Percentiles rank a stretch among this genome's conserved stretches.
phyloP scores from a whole-genome alignment of 2,888 invertebrate genomes.

The Boloria euphrosyne region DNA sequence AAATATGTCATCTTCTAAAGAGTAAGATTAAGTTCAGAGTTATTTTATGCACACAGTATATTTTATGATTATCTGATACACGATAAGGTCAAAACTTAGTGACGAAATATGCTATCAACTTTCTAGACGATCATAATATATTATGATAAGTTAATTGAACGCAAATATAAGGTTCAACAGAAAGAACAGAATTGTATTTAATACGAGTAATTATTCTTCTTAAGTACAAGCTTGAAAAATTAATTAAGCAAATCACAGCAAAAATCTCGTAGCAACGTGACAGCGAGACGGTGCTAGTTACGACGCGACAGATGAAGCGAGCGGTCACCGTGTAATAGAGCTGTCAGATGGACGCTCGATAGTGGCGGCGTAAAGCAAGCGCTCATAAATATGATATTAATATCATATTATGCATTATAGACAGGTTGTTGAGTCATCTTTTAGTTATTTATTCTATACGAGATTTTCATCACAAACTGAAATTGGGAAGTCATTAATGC shows the following conservation, averaged over 20 bases:
- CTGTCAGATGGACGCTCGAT: conserved; percentile 51
- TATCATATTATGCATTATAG: conserved; percentile 21
- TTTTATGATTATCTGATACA: too few species aligned
- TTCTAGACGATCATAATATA: too few species aligned
- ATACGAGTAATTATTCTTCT: too few species aligned
- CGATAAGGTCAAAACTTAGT: too few species aligned
- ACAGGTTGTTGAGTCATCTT: conserved; percentile 13
- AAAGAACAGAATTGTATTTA: too few species aligned
- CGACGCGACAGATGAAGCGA: conserved; percentile 43
- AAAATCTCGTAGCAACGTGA: conserved; percentile 22
- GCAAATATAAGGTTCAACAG: too few species aligned
- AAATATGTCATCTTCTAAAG: too few species aligned
- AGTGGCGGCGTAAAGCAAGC: conserved; percentile 28
- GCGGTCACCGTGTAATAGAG: conserved; percentile 59
- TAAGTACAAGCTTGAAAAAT: conserved; percentile 11
- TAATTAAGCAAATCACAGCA: conserved; percentile 19
- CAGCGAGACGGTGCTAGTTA: conserved; percentile 50
- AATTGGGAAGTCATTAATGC: background rate
- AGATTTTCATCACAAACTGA: background rate
- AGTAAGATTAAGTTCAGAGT: too few species aligned
- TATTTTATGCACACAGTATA: too few species aligned
- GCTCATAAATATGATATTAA: conserved; percentile 38
- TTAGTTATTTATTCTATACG: background rate
- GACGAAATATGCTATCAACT: too few species aligned
- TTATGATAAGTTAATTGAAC: too few species aligned